These are phyloP conservation scores for Triops cancriformis DNA, from an alignment of 1,140 invertebrate species.

Conservation along the genomic window DNA sequence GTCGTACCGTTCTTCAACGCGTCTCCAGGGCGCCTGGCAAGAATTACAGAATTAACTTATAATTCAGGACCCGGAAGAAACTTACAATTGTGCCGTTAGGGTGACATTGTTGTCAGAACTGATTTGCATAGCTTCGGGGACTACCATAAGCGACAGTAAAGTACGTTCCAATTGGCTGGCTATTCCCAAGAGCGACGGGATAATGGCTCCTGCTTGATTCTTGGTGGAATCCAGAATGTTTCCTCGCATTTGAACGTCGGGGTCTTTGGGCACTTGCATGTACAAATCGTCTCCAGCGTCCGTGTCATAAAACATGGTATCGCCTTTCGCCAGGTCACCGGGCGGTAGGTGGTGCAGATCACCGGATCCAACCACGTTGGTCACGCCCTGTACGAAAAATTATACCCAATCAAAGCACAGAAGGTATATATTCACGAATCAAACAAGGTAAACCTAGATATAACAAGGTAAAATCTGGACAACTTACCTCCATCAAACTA, in stretches of 20 bases:
- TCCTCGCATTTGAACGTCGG: conserved; percentile 13
- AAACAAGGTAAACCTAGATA: no score
- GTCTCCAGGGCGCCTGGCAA: not conserved
- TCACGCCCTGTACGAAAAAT: conserved; percentile 15
- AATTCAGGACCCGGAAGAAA: not conserved
- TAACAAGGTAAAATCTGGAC: not conserved
- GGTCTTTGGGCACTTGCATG: conserved; percentile 21
- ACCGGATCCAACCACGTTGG: not conserved
- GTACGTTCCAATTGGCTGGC: not conserved
- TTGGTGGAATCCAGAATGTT: conserved; percentile 14
- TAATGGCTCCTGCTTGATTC: conserved; percentile 14
- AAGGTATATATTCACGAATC: not conserved
- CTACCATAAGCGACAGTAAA: conserved; percentile 2
- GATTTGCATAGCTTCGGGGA: conserved; percentile 1
- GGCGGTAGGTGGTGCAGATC: conserved; percentile 16
- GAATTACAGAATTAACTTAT: not conserved
- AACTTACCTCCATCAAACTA: conserved; percentile 15
- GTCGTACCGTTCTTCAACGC: not conserved
- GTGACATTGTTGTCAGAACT: not conserved
- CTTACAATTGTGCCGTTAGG: conserved; percentile 8
- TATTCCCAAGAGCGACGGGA: not conserved
- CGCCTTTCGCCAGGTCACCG: not conserved
- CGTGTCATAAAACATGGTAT: conserved; percentile 21
- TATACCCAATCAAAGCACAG: not conserved
- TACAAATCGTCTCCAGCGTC: conserved; percentile 25